Conservation (phyloP, 2,888 invertebrate genomes). For the Mallateleia sp. region DNA sequence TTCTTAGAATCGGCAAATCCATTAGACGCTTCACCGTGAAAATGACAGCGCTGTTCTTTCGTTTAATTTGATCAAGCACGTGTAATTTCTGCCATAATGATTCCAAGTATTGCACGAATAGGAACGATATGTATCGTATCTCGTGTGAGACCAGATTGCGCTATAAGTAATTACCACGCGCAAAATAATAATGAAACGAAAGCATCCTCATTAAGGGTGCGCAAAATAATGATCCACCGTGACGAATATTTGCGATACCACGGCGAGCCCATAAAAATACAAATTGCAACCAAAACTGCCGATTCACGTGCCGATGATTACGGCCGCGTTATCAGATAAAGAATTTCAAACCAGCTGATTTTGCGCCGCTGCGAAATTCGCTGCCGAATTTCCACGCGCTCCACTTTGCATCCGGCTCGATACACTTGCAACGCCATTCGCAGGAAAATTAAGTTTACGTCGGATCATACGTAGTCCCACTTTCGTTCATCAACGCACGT, state of each 20-base stretch:
- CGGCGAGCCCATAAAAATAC: too few relatives aligned
- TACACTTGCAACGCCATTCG: conserved; percentile 19
- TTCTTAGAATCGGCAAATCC: neutral
- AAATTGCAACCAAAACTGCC: too few relatives aligned
- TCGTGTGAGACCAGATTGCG: conserved; percentile 72
- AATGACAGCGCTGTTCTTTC: conserved; percentile 48
- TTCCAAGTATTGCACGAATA: conserved; percentile 71
- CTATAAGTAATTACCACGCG: conserved; percentile 68
- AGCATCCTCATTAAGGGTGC: too few relatives aligned
- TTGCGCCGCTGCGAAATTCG: too few relatives aligned
- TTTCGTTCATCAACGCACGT: conserved; percentile 19
- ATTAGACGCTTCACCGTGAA: conserved; percentile 18
- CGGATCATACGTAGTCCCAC: conserved; percentile 33
- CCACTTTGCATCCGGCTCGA: too few relatives aligned
- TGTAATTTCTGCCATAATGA: conserved; percentile 67
- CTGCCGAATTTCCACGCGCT: too few relatives aligned
- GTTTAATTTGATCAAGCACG: conserved; percentile 65
- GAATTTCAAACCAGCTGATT: too few relatives aligned
- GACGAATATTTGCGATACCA: too few relatives aligned
- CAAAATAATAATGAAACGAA: conserved; percentile 74
- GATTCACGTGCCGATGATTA: too few relatives aligned
- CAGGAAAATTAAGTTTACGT: conserved; percentile 38
- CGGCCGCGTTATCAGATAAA: too few relatives aligned
- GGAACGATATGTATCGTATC: conserved; percentile 72
- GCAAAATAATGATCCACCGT: too few relatives aligned